Percentiles rank a stretch among this genome's conserved stretches.
Conservation (phyloP, 2,113 vertebrate species). For the Eulacestoma nigropectus region DNA sequence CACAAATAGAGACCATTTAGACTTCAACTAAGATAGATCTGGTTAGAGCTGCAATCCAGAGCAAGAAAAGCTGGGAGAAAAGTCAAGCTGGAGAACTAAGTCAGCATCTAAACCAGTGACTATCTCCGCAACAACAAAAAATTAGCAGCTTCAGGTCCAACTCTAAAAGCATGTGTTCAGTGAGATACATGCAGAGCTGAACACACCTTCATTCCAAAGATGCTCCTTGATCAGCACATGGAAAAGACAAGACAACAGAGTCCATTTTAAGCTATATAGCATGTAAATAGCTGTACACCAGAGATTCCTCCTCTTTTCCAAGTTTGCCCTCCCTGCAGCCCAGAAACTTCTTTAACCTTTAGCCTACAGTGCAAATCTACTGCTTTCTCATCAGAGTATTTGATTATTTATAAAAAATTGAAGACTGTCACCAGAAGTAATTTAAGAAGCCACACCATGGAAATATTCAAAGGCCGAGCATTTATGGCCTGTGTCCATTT, state of each 20-base stretch:
- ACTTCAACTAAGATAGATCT: not conserved
- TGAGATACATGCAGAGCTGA: not conserved
- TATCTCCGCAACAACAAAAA: not conserved
- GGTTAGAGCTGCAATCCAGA: not conserved
- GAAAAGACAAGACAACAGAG: not conserved
- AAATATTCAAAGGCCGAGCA: not conserved
- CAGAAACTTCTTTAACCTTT: not conserved
- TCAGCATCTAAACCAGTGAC: not conserved
- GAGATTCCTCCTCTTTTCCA: not conserved
- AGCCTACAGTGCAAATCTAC: not conserved
- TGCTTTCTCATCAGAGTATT: not conserved
- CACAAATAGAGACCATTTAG: not conserved
- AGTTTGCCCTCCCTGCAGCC: not conserved
- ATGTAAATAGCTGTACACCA: not conserved
- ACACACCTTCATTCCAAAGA: not conserved
- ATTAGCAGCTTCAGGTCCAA: not conserved
- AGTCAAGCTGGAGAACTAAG: not conserved
- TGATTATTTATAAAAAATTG: not conserved
- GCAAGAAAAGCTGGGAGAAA: not conserved
- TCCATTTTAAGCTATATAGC: not conserved
- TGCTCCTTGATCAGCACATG: not conserved
- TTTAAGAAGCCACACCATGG: not conserved
- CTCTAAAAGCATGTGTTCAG: not conserved
- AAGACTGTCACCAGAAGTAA: not conserved
- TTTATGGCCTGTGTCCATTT: not conserved